Evolutionary conservation across 2,113 vertebrate genomes (phyloP).

Genomic region (Actenoides hombroni): DNA sequence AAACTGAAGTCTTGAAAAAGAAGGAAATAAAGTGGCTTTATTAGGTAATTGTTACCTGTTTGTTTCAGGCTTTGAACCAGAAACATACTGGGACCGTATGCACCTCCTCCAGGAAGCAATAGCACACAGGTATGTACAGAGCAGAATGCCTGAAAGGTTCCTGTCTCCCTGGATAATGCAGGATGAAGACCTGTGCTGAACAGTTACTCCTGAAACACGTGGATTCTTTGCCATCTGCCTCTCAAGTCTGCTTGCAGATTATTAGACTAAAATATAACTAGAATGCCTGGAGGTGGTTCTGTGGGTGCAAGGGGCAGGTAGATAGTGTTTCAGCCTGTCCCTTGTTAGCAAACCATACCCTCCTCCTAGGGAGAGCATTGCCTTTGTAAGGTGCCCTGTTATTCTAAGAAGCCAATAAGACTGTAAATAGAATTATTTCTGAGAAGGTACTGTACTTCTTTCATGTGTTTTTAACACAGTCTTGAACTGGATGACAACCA

Average conservation of each 20-base stretch:
- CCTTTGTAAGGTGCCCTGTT: not conserved
- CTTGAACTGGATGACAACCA: not conserved
- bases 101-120: slow-evolving; percentile 96
- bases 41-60: not conserved
- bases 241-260: not conserved
- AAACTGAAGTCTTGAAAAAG: not conserved
- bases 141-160: not conserved
- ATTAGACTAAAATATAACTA: not conserved
- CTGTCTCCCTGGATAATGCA: not conserved
- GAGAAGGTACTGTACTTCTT: not conserved
- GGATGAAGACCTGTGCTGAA: not conserved
- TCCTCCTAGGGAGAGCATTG: not conserved
- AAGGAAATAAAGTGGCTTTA: not conserved
- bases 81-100: slow-evolving; percentile 98
- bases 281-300: not conserved
- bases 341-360: not conserved
- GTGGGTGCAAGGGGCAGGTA: not conserved
- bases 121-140: slow-evolving; percentile 82
- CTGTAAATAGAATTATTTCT: not conserved
- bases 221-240: not conserved
- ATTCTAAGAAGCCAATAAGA: not conserved
- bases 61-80: slow-evolving; percentile 90
- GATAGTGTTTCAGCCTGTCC: not conserved
- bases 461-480: not conserved
- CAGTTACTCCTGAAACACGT: not conserved